Evolutionary conservation across 2,888 invertebrate species (phyloP), one percentile per base, ranked within the genome.

Genomic region (Ferrisia virgata): DNA sequence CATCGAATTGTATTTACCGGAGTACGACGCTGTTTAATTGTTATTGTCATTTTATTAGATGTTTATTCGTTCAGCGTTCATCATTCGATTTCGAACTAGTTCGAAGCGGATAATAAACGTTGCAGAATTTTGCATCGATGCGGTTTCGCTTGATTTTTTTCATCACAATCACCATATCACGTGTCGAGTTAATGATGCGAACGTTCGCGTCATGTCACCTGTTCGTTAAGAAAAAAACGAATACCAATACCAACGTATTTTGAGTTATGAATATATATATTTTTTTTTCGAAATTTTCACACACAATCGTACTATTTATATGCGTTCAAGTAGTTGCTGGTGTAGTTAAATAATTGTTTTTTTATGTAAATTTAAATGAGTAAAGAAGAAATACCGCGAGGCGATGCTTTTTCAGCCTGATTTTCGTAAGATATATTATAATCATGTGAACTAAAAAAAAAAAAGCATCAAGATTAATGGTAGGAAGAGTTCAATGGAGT

Each of bases 81-180:
- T 36, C 72, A 15, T 72, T 72, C n/a, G 31, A 72, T 72, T 72
- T n/a, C n/a, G 33, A 33, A n/a, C 72, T 72, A 36, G 72, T 72
- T 72, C 15, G 72, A 72, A 72, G 72, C 72, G 72, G 72, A 33
- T 64, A 64, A 22, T 8, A 13, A 22, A 64, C 28, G 47, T 64
- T 64, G 58, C 58, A 64, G 58, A 28, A 64, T 53, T 53, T 53
- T 64, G 58, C 58, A 47, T n/a, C 47, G 58, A 28, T 64, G n/a
- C n/a, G n/a, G n/a, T n/a, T n/a, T n/a, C n/a, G 28, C 11, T 43
- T 15, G 3, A 15, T 43, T 11, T 43, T 15, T 11, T 3, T 36
- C 36, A 8, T 43, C 43, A 15, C 43, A 11, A 15, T 15, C 43
- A 40, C 40, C 13, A 15, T 15, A 9, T 53, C 53, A 53, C 53